Evolutionary conservation across 2,797 vertebrate species (phyloP), one percentile per base, ranked within the genome.

Genomic region (Gymnothorax reevesii): DNA sequence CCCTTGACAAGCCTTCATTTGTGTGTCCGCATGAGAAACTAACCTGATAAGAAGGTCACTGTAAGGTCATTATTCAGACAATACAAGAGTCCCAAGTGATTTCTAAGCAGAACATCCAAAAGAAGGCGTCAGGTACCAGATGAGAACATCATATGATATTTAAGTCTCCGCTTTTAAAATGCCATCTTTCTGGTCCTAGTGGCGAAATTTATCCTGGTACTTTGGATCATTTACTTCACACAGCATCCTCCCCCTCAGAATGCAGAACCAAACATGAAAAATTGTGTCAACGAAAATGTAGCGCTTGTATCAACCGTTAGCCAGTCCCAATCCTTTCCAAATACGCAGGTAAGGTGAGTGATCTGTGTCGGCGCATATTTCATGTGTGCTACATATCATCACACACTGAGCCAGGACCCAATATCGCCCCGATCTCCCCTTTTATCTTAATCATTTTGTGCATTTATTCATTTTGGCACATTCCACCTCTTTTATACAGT

Each of bases 1-100:
- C n/a, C 77, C 77, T 80, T 80, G 77, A 80, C 77, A 80, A 55
- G 33, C 77, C 77, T 80, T 52, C 49, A 55, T 22, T 80, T 25
- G 49, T 80, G 77, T n/a, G 49, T 80, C 55, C 55, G 77, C 15
- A 54, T 80, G 77, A 80, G 20, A 55, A n/a, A 55, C 77, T 22
- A 25, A 10, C 1, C 7, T 10, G 49, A 79, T 79, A 79, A 54
- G 75, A 79, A 79, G 33, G 33, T 42, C 33, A 42, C 33, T 42
- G 33, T 42, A 55, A 80, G 52, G 77, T 80, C 55, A 80, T 55
- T 80, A 54, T 79, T 17, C 33, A 17, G 8, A 79, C 33, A 75
- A 33, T 5, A 33, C 17, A 64, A 22, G 62, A n/a, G 8, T n/a
- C 22, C 52, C 52, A n/a, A 49, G n/a, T 52, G 52, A 80, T 54